These are phyloP conservation scores for Meloidogyne hapla DNA, from an alignment of 1,140 invertebrate species.

Conservation along the genomic window DNA sequence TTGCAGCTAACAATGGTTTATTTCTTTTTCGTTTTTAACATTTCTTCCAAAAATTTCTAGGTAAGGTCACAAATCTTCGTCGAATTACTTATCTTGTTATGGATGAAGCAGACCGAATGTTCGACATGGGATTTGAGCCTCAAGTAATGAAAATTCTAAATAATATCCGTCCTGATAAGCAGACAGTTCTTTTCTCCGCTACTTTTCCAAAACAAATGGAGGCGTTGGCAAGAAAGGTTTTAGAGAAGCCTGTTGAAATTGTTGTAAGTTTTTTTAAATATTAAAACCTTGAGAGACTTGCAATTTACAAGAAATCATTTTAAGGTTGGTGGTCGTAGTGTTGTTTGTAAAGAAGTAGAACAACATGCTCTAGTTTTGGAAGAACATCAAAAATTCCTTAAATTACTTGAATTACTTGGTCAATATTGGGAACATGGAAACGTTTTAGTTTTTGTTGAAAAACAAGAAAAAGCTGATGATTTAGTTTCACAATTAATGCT, in stretches of 20 bases:
- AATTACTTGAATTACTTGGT: conserved; percentile 90
- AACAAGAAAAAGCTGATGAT: conserved; percentile 93
- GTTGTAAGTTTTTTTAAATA: conserved; percentile 55
- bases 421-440: conserved; percentile 88
- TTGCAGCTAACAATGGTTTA: conserved; percentile 89
- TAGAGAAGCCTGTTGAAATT: conserved; percentile 94
- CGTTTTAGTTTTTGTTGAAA: conserved; percentile 95
- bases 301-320: no score
- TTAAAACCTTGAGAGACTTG: no score
- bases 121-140: conserved; percentile 99
- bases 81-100: conserved; percentile 93
- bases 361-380: conserved; percentile 90
- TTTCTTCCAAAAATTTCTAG: conserved; percentile 63
- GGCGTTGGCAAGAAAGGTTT: conserved; percentile 85
- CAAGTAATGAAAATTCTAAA: conserved; percentile 90
- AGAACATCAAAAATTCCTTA: conserved; percentile 90
- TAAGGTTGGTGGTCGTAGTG: conserved; percentile 80
- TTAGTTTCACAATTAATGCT: conserved; percentile 92
- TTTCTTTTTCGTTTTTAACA: background rate
- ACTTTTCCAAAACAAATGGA: conserved; percentile 99
- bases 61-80: conserved; percentile 88
- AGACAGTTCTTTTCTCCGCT: conserved; percentile 97
- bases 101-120: conserved; percentile 99
- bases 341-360: conserved; percentile 96
- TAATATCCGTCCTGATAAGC: conserved; percentile 90